These are phyloP conservation scores for Neodiprion lecontei DNA, from an alignment of 1,140 invertebrate species.

Conservation along the genomic window DNA sequence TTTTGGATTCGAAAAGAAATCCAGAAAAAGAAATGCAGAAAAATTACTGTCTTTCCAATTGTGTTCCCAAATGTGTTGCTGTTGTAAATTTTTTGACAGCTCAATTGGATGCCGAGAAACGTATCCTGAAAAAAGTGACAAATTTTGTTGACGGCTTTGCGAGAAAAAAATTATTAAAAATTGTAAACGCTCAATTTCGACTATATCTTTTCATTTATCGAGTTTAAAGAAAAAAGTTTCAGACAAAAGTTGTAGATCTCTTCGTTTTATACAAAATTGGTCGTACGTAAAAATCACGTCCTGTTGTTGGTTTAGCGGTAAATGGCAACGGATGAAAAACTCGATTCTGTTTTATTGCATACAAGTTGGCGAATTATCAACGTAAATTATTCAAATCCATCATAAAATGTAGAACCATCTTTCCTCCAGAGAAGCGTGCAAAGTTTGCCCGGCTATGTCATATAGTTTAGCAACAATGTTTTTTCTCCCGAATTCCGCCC, in stretches of 20 bases:
- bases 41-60: too few relatives aligned
- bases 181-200: not conserved
- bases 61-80: too few relatives aligned
- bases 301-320: not conserved
- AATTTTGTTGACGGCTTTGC: not conserved
- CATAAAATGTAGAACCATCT: not conserved
- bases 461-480: too few relatives aligned
- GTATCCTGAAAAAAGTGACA: too few relatives aligned
- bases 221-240: not conserved
- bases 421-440: not conserved
- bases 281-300: not conserved
- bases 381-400: not conserved
- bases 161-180: not conserved
- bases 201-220: not conserved
- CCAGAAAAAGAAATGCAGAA: not conserved
- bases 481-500: too few relatives aligned
- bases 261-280: not conserved
- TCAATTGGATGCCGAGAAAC: not conserved
- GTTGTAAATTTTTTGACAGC: not conserved
- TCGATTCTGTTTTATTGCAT: not conserved
- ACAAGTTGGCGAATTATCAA: not conserved
- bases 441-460: too few relatives aligned
- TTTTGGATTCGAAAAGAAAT: too few relatives aligned
- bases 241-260: not conserved
- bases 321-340: too few relatives aligned